phyloP scores from a whole-genome alignment of 92 coral and sea anemone species.

The Bergia puertoricense region DNA sequence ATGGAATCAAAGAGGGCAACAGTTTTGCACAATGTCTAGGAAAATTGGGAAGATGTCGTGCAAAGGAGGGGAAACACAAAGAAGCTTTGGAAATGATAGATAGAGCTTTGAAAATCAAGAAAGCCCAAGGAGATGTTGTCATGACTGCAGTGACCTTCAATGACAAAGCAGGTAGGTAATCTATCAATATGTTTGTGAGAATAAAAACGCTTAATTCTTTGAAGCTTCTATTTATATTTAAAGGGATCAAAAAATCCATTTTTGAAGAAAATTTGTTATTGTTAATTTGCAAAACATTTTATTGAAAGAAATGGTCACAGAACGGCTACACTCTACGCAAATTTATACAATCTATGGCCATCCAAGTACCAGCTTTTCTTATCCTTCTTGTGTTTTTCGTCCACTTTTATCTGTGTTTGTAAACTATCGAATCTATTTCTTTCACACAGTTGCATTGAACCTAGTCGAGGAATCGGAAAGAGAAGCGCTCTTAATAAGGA shows the following conservation, averaged over 20 bases:
- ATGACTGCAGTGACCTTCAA: slow-evolving; percentile 47
- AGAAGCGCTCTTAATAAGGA: slow-evolving; percentile 44
- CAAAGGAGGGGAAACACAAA: slow-evolving; percentile 26
- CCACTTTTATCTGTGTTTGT: no score
- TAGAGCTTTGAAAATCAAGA: slow-evolving; percentile 42
- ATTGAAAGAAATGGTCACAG: neutral
- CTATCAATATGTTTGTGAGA: neutral
- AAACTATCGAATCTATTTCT: neutral
- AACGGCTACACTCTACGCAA: no score
- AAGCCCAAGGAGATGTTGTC: slow-evolving; percentile 25
- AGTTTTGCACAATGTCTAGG: slow-evolving; percentile 69
- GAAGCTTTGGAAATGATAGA: slow-evolving; percentile 35
- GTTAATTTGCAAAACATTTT: neutral
- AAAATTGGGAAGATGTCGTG: slow-evolving; percentile 58
- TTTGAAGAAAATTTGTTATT: neutral
- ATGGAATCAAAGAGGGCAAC: no score
- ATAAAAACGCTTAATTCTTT: neutral
- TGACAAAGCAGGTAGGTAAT: slow-evolving; percentile 59
- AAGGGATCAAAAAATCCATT: neutral
- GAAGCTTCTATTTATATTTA: neutral
- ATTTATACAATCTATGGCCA: no score
- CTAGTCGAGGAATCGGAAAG: slow-evolving; percentile 19
- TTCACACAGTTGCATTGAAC: neutral
- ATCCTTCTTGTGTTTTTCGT: no score
- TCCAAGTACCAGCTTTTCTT: no score